Evolutionary conservation across 92 coral and sea anemone genomes (phyloP), one percentile per base, ranked within the genome.

Genomic region (Isaurus tuberculatus): DNA sequence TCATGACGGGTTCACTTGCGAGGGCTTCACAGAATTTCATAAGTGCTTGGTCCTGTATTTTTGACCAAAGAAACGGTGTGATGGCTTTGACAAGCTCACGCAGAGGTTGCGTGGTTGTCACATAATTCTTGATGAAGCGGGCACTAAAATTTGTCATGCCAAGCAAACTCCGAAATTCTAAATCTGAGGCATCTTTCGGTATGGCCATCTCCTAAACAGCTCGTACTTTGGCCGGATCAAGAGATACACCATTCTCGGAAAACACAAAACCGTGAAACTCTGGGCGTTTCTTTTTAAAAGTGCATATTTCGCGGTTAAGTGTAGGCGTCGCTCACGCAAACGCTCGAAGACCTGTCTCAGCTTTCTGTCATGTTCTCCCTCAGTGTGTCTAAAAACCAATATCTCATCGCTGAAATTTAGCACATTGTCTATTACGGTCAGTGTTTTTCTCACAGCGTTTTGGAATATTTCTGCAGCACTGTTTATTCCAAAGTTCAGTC

Each of bases 121-220:
- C 90, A 25, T 86, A 86, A n/a, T 63, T 70, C 57, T 63, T 72
- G 19, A 90, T 75, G 79, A 83, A 82, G 49, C 88, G 60, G 17
- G 89, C 64, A 66, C 84, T 83, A 77, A 82, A 86, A 57, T 89
- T 78, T 3, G 90, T 79, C 92, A 88, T 86, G 27, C 95, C 89
- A 14, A 86, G 70, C 58, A 91, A 28, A 73, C 95, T 88, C 17
- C 92, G 72, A 36, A 89, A 85, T 32, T 82, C 89, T 16, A n/a
- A n/a, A n/a, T n/a, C n/a, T n/a, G 89, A 53, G 8, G 87, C 86
- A 78, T 86, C 65, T 22, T 78, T 66, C 13, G 82, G 92, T 31
- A 82, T 30, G 14, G 65, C 25, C 53, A 86, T 63, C 53, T 86
- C 84, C 48, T 68, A 17, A 64, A 90, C 72, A 26, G 79, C 84